Evolutionary conservation across 2,113 vertebrate species (phyloP), one percentile per base, ranked within the genome.

Genomic region (Pluvialis apricaria): DNA sequence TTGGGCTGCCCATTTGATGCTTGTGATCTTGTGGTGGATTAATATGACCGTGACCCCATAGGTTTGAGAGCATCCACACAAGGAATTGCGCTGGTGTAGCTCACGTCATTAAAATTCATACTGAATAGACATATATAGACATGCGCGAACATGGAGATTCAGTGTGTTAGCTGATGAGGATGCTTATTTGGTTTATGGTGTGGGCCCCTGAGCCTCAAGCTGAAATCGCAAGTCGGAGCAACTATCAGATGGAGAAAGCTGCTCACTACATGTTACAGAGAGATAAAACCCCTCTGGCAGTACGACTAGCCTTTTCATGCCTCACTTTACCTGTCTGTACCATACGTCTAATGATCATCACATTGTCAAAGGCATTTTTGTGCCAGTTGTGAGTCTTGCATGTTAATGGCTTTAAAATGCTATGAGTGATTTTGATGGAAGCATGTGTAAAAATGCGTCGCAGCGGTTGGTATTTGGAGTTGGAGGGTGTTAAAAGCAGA

Each of bases 311-410:
- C 82, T 97, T 95, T 97, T 96, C 91, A 94, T 96, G 91, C 91
- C 78, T 97, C 60, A 6, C 95, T 91, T 96, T 97, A 94, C 91
- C 91, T 90, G 94, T 90, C 95, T 88, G 71, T 81, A 19, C 92
- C 88, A 71, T 97, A 66, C 95, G 60, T 80, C 58, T 96, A 94
- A 96, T 91, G 71, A 92, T 92, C 79, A 47, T 95, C 94, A 95
- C 31, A 3, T 82, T 90, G 90, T 96, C 92, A 66, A n/a, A 82
- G 66, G 58, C 45, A 66, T 36, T 96, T 95, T 64, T 54, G 29
- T 73, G 84, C 49, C 21, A 15, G 29, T 92, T 75, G 12, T 83
- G 90, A 76, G 60, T n/a, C 57, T 90, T 0, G 1, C 40, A 22
- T 93, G 82, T 94, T 90, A 95, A 94, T 79, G 69, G 68, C 31